These are phyloP conservation scores for Zaprionus taronus DNA, from an alignment of 1,140 invertebrate genomes.

Conservation along the genomic window DNA sequence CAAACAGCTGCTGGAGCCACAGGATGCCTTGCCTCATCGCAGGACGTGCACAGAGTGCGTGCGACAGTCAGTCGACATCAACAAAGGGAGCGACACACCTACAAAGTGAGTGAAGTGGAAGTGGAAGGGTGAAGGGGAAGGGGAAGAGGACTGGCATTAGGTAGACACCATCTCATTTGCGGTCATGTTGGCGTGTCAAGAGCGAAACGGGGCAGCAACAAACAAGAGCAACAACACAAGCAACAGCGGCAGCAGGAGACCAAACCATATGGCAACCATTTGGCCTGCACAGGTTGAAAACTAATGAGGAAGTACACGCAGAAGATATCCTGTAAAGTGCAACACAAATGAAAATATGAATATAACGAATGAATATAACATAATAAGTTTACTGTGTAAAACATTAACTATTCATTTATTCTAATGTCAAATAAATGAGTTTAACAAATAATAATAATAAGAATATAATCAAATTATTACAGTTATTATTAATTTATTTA, in stretches of 20 bases:
- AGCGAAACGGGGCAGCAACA: conserved; percentile 52
- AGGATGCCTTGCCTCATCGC: conserved; percentile 8
- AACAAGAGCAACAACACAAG: conserved; percentile 38
- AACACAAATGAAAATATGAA: neutral
- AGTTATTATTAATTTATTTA: no score
- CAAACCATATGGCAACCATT: conserved; percentile 68
- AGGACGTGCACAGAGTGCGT: conserved; percentile 56
- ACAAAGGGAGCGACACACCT: conserved; percentile 38
- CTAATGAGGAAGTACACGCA: neutral
- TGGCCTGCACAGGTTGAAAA: conserved; percentile 27
- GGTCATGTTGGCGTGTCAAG: conserved; percentile 73
- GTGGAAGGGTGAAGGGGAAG: no score
- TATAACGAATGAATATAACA: neutral
- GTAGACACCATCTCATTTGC: conserved; percentile 75
- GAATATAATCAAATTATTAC: no score
- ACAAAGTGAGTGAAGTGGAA: neutral
- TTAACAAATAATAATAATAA: no score
- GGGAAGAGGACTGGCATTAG: neutral
- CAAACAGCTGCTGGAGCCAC: neutral
- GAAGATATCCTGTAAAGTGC: neutral
- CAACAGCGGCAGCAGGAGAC: conserved; percentile 14
- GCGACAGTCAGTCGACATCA: conserved; percentile 49
- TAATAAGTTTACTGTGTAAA: neutral
- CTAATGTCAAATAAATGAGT: no score
- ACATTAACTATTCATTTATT: no score